Evolutionary conservation across 2,797 vertebrate genomes (phyloP), one percentile per base, ranked within the genome.

Genomic region (Podarcis siculus): DNA sequence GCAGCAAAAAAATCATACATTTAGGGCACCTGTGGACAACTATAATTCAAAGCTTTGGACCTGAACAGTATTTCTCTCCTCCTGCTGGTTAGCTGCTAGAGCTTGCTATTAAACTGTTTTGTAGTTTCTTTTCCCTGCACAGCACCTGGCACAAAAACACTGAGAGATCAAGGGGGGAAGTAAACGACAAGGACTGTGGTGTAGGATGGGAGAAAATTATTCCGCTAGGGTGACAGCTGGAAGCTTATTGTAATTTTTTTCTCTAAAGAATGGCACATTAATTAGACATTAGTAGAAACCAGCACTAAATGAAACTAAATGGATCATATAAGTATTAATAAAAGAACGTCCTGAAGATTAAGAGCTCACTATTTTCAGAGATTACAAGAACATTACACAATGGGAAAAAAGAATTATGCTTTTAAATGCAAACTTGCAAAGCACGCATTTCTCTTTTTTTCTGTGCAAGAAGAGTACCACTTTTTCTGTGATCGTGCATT

Each of bases 271-370:
- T 55, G 77, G 88, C 67, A 89, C 45, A 79, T 90, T 91, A 82
- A 88, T 86, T 61, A 71, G 78, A 83, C 42, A 87, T 85, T 85
- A 83, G 39, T 66, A 75, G 45, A 83, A 49, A 77, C 42, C n/a
- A 55, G n/a, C 79, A 73, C 67, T 76, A 75, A 78, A 84, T 82
- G 17, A 91, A 90, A 87, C 27, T 79, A 89, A 90, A 86, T 13
- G 67, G 66, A 39, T 87, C 84, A 32, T 77, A 42, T 89, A 92
- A 88, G 37, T 55, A 87, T 81, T 88, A 88, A 89, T 87, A 89
- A 93, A 86, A 86, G 58, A 39, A n/a, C 61, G 37, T 73, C 77
- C 39, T 86, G 75, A 87, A 80, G 67, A 93, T 90, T 81, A 81
- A 80, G 42, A 78, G 5, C 80, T 35, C 25, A 45, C 9, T 82